Conservation (phyloP, 1,140 invertebrate genomes). For the Amyelois transitella region DNA sequence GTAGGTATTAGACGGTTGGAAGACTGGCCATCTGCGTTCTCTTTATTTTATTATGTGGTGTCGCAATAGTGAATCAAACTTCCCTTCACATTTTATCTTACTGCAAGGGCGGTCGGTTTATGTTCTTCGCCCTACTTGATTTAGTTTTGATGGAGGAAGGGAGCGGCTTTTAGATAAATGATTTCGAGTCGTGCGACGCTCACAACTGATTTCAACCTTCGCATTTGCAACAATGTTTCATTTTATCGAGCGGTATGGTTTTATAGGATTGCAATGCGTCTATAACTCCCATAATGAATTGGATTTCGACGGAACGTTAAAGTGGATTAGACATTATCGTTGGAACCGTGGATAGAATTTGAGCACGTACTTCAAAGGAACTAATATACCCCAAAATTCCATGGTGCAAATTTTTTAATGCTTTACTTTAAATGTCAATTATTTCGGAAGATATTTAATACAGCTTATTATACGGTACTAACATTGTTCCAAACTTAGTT, state of each 20-base stretch:
- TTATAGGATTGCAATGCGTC: slow-evolving; percentile 35
- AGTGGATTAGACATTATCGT: slow-evolving; percentile 53
- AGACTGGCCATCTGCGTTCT: slow-evolving; percentile 16
- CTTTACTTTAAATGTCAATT: no score
- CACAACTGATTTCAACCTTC: slow-evolving; percentile 33
- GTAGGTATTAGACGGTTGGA: slow-evolving; percentile 43
- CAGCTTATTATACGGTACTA: no score
- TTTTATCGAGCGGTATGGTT: slow-evolving; percentile 34
- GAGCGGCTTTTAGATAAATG: slow-evolving; percentile 67
- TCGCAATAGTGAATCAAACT: slow-evolving; percentile 64
- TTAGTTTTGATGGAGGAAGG: slow-evolving; percentile 68
- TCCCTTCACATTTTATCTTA: slow-evolving; percentile 67
- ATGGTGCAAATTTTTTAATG: no score
- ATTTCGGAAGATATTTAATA: no score
- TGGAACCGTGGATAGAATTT: slow-evolving; percentile 6
- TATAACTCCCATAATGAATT: slow-evolving; percentile 53
- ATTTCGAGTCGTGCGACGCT: slow-evolving; percentile 36
- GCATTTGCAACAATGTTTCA: slow-evolving; percentile 56
- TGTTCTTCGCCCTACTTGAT: slow-evolving; percentile 64
- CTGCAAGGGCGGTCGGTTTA: slow-evolving; percentile 67
- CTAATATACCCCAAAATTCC: no score
- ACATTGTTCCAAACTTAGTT: no score
- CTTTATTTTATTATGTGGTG: slow-evolving; percentile 28
- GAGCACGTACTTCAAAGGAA: no score
- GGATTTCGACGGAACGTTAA: slow-evolving; percentile 38